A percentile compares a stretch with the other conserved stretches of the same genome.
Evolutionary conservation across 2,797 vertebrate genomes (phyloP).

Genomic region (Odontamblyopus rebecca): DNA sequence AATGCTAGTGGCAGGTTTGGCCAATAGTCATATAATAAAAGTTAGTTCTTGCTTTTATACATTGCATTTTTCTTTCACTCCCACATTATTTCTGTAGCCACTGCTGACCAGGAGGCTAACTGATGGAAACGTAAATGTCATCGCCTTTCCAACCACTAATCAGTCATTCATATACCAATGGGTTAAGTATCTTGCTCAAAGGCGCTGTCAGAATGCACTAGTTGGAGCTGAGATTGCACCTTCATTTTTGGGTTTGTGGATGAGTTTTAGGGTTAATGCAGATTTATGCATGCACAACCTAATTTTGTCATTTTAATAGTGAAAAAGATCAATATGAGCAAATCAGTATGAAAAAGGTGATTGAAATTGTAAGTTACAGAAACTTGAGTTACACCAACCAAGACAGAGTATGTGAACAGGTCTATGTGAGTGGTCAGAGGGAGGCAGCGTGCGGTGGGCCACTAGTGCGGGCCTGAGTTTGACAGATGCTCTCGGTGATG

Average conservation of each 20-base stretch:
- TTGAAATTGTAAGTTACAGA: not conserved
- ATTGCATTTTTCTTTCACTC: too few relatives aligned
- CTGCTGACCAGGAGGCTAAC: too few relatives aligned
- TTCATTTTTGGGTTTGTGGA: too few relatives aligned
- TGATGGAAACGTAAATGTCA: not conserved
- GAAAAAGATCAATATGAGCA: not conserved
- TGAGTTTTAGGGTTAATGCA: too few relatives aligned
- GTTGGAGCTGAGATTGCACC: not conserved
- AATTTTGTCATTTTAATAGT: too few relatives aligned
- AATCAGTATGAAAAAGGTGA: not conserved
- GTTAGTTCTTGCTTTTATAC: too few relatives aligned
- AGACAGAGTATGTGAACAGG: conserved; percentile 23
- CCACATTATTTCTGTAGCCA: too few relatives aligned
- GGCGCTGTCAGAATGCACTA: not conserved
- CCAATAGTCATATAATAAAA: not conserved
- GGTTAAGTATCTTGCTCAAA: not conserved
- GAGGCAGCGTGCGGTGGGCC: conserved; percentile 53
- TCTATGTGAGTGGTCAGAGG: conserved; percentile 26
- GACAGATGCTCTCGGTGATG: conserved; percentile 82
- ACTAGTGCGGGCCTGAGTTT: conserved; percentile 74
- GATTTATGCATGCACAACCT: too few relatives aligned
- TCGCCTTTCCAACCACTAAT: not conserved
- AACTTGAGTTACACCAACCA: not conserved
- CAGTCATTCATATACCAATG: not conserved
- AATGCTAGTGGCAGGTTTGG: not conserved